These are phyloP conservation scores for Falco peregrinus DNA, from an alignment of 2,797 vertebrate genomes.

Conservation along the genomic window DNA sequence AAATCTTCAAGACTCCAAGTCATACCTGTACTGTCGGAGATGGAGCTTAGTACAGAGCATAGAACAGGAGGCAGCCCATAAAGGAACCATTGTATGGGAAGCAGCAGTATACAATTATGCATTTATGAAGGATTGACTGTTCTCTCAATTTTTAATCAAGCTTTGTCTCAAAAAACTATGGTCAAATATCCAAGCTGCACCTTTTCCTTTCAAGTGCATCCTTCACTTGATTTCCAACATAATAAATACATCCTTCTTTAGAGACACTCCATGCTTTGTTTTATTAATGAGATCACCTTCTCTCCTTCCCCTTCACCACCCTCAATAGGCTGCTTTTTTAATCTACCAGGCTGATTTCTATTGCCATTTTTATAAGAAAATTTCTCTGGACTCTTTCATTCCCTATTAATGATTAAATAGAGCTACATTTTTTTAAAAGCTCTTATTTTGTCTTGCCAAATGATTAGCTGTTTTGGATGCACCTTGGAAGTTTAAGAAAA, in stretches of 20 bases:
- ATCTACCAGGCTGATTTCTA: not conserved
- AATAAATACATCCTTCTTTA: conserved; percentile 43
- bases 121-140: conserved; percentile 41
- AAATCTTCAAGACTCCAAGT: conserved; percentile 26
- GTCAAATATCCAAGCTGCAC: conserved; percentile 50
- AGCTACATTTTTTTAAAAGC: not conserved
- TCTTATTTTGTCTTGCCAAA: not conserved
- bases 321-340: not conserved
- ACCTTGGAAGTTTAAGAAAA: not conserved
- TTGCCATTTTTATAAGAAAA: not conserved
- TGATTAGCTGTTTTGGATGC: not conserved
- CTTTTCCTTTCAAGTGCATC: conserved; percentile 60
- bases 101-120: conserved; percentile 40
- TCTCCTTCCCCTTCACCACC: not conserved
- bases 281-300: not conserved
- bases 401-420: not conserved
- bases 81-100: conserved; percentile 58
- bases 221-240: conserved; percentile 7
- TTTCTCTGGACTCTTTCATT: not conserved
- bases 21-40: conserved; percentile 27
- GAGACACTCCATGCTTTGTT: conserved; percentile 49
- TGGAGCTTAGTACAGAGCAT: not conserved
- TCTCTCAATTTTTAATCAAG: conserved; percentile 54
- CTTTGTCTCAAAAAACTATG: conserved; percentile 14
- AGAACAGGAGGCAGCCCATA: conserved; percentile 21